Conservation (phyloP, 2,797 vertebrate species). For the Adrianichthys oophorus region DNA sequence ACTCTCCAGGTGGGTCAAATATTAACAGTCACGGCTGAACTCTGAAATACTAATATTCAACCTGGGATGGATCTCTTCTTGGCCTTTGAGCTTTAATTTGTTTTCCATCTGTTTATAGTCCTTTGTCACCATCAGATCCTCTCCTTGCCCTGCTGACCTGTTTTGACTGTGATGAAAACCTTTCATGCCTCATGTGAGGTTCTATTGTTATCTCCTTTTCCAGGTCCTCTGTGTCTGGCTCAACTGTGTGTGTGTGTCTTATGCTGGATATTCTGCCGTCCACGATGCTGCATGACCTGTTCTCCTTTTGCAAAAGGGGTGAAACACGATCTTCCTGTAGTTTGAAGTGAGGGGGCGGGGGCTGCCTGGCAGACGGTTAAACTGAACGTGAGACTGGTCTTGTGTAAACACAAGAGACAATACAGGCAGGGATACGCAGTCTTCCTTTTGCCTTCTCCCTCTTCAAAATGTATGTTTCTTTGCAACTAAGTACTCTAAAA, state of each 20-base stretch:
- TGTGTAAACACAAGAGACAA: slow-evolving; percentile 27
- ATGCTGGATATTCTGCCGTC: slow-evolving; percentile 12
- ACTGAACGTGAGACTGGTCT: slow-evolving; percentile 25
- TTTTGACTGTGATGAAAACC: slow-evolving; percentile 9
- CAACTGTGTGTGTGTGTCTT: slow-evolving; percentile 5
- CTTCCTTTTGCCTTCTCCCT: background rate
- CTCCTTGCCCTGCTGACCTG: slow-evolving; percentile 42
- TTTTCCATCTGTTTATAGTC: slow-evolving; percentile 8
- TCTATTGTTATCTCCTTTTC: background rate
- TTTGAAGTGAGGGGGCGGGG: slow-evolving; percentile 10
- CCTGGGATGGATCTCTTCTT: background rate
- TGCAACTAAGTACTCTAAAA: background rate
- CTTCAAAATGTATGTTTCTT: background rate
- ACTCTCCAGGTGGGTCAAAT: slow-evolving; percentile 29
- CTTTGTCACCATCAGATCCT: slow-evolving; percentile 2
- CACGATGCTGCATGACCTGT: slow-evolving; percentile 58
- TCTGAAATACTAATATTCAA: slow-evolving; percentile 11
- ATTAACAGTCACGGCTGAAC: slow-evolving; percentile 34
- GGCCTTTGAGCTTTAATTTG: background rate
- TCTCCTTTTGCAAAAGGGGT: slow-evolving; percentile 41
- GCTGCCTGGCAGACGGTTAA: slow-evolving; percentile 19
- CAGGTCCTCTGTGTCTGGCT: slow-evolving; percentile 11
- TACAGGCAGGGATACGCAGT: background rate
- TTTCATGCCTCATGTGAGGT: background rate
- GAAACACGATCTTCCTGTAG: slow-evolving; percentile 50